These are phyloP conservation scores for Eupithecia insigniata DNA, from an alignment of 2,888 invertebrate genomes.

Conservation along the genomic window DNA sequence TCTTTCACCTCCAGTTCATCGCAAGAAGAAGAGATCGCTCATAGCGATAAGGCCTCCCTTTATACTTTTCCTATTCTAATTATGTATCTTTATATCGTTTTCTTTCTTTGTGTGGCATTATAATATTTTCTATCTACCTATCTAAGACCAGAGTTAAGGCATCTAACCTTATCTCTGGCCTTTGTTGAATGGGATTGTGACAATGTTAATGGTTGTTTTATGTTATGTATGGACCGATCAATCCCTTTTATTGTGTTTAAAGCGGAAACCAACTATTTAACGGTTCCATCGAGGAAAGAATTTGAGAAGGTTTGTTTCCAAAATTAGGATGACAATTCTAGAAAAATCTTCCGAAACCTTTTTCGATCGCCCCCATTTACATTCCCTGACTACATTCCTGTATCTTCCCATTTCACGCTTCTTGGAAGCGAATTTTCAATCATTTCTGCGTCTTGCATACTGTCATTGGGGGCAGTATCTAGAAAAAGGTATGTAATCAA, in stretches of 20 bases:
- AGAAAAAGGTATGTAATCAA: conserved; percentile 57
- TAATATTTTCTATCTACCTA: too few relatives aligned
- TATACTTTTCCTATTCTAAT: too few relatives aligned
- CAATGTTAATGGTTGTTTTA: not conserved
- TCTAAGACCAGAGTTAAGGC: too few relatives aligned
- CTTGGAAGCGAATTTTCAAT: conserved; percentile 76
- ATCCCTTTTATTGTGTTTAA: not conserved
- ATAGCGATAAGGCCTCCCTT: too few relatives aligned
- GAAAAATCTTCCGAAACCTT: not conserved
- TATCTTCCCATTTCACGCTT: conserved; percentile 72
- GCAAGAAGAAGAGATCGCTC: too few relatives aligned
- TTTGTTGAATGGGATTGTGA: not conserved
- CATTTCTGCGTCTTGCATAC: conserved; percentile 66
- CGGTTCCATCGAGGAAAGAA: not conserved
- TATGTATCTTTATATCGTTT: too few relatives aligned
- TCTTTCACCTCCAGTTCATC: too few relatives aligned
- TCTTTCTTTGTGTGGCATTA: too few relatives aligned
- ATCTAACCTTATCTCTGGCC: too few relatives aligned
- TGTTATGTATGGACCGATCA: not conserved
- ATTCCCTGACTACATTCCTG: conserved; percentile 15
- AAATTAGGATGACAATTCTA: not conserved
- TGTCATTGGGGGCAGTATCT: conserved; percentile 69
- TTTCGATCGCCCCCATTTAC: not conserved
- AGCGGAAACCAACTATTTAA: not conserved
- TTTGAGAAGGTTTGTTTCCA: not conserved